Base-by-base conservation (phyloP, 2,888 invertebrate genomes). In the Adelphocoris suturalis region DNA sequence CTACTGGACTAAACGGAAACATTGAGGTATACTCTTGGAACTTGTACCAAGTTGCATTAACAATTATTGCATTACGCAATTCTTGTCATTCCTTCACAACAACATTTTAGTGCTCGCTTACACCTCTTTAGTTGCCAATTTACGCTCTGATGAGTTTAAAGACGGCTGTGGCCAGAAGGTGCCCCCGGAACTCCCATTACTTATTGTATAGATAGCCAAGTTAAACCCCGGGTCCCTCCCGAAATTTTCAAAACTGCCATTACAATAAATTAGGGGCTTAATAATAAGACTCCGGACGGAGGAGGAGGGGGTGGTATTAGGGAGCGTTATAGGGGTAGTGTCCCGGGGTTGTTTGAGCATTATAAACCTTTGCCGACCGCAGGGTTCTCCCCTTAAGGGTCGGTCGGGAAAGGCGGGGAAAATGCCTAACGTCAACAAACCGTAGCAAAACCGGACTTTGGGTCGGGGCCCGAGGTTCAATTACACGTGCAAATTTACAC, bases 401-500 rank as follows among this genome's bases (percentile, higher is more conserved):
- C 12, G 2, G 4, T 27, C 16, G 28, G 80, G 19, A 19, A 23
- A 68, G 68, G 68, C 14, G 16, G 16, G 47, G 86, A 75, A 81
- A 89, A 89, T 81, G 57, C 89, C n/a, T 27, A 89, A 80, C 81
- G 89, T 81, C 80, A 89, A 89, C 89, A 81, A 89, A 89, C 57
- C n/a, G 37, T 13, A 47, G 81, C 28, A 47, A 75, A 86, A 86
- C 75, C 86, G 86, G 86, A 86, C 86, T 61, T 47, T 48, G 85
- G 57, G 86, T 19, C 47, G 37, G 37, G 37, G 14, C 86, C 86
- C 16, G 19, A 48, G 61, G 81, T 80, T 89, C 89, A 81, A 89
- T 89, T 89, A 89, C 89, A 81, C 81, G 89, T 37, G 89, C 89
- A 89, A 89, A 89, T 89, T 89, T 89, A 81, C 89, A 28, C 47